These are phyloP conservation scores for Cydia strobilella DNA, from an alignment of 1,140 invertebrate species.

Conservation along the genomic window DNA sequence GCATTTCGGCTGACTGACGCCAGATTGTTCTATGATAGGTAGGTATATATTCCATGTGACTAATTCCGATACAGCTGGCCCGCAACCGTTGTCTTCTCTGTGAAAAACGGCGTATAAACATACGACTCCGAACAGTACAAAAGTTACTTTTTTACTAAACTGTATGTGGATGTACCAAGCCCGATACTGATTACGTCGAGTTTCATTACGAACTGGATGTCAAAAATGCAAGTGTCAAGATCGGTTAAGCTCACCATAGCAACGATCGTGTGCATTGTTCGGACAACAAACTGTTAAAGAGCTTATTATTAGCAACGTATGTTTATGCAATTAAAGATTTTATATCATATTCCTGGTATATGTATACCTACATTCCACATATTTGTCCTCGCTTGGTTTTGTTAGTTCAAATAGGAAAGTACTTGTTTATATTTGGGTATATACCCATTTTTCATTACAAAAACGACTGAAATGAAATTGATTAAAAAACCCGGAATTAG, in stretches of 20 bases:
- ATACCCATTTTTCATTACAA: not conserved
- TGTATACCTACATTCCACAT: not conserved
- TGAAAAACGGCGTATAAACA: not conserved
- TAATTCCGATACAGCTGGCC: conserved; percentile 30
- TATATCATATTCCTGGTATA: conserved; percentile 1
- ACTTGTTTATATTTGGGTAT: not conserved
- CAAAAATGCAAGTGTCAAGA: conserved; percentile 69
- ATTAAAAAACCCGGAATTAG: not conserved
- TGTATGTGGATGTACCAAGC: conserved; percentile 17
- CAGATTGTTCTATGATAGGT: conserved; percentile 24
- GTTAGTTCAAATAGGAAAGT: not conserved
- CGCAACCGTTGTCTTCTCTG: not conserved
- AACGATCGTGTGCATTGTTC: conserved; percentile 56
- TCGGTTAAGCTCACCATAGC: conserved; percentile 52
- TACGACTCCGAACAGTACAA: not conserved
- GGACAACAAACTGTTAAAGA: conserved; percentile 40
- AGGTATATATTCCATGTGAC: conserved; percentile 32
- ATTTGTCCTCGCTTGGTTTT: not conserved
- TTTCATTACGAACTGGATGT: conserved; percentile 49
- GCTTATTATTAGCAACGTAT: conserved; percentile 45
- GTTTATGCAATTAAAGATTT: conserved; percentile 10
- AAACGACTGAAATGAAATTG: not conserved
- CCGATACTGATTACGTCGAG: conserved; percentile 41
- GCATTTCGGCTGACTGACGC: conserved; percentile 26
- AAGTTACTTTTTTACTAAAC: not conserved